phyloP scores from a whole-genome alignment of 2,888 invertebrate species.

The Heteromurus nitidus region DNA sequence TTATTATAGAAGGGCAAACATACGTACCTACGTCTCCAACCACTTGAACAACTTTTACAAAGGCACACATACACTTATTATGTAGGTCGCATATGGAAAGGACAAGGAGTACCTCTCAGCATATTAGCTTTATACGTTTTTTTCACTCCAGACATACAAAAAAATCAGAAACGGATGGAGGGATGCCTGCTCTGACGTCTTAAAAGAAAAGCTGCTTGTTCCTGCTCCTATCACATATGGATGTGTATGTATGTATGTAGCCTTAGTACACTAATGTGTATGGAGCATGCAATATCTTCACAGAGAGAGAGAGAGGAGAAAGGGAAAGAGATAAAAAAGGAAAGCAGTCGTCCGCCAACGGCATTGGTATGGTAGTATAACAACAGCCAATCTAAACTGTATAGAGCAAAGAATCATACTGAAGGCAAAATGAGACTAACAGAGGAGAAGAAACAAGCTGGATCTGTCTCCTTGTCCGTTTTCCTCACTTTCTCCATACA shows the following conservation, averaged over 20 bases:
- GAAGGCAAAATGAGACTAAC: slow-evolving; percentile 26
- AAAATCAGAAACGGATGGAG: no score
- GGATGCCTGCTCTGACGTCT: no score
- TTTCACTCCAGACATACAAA: no score
- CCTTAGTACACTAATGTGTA: not conserved
- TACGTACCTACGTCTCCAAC: no score
- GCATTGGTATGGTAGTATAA: not conserved
- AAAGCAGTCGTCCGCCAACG: no score
- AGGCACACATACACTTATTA: no score
- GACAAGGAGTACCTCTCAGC: no score
- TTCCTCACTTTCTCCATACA: not conserved
- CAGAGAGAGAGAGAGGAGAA: not conserved
- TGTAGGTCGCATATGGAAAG: no score
- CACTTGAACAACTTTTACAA: no score
- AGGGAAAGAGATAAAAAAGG: not conserved
- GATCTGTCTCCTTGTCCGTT: slow-evolving; percentile 25
- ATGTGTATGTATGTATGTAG: not conserved
- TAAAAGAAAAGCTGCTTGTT: not conserved
- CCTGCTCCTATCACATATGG: not conserved
- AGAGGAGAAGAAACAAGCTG: slow-evolving; percentile 20
- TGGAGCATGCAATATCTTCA: not conserved
- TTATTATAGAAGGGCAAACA: no score
- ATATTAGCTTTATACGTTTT: no score
- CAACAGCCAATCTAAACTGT: slow-evolving; percentile 4
- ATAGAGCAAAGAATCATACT: slow-evolving; percentile 15